phyloP scores from a whole-genome alignment of 2,113 vertebrate genomes.

The Eulacestoma nigropectus region DNA sequence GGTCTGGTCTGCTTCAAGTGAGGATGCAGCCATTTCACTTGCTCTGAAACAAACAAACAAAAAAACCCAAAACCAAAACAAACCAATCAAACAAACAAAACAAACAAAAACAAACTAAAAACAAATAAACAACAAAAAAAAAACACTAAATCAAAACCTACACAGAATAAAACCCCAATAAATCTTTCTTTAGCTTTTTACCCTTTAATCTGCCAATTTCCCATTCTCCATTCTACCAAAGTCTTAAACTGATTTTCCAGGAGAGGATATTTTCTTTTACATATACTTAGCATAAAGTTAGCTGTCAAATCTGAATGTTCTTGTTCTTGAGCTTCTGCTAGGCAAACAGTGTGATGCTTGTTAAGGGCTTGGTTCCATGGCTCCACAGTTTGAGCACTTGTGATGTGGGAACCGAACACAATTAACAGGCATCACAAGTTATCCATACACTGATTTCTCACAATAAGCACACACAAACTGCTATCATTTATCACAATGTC shows the following conservation, averaged over 20 bases:
- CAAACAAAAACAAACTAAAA: background rate
- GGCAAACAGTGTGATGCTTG: background rate
- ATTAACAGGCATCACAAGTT: background rate
- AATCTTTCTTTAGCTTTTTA: background rate
- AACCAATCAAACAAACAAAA: background rate
- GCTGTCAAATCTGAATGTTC: background rate
- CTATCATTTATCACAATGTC: accelerated
- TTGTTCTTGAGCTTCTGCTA: background rate
- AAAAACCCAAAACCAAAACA: background rate
- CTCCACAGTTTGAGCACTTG: background rate
- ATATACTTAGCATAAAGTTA: background rate
- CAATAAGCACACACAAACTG: background rate
- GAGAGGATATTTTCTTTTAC: background rate
- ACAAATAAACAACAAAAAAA: background rate
- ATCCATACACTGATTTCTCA: background rate
- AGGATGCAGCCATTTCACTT: background rate
- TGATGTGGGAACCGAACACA: accelerated
- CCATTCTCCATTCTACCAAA: background rate
- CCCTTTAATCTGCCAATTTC: background rate
- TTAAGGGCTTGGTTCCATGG: background rate
- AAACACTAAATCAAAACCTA: background rate
- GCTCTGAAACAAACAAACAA: background rate
- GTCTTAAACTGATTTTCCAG: background rate
- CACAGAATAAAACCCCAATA: background rate
- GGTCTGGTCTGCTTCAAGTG: background rate